These are phyloP conservation scores for Oreotrochilus melanogaster DNA, from an alignment of 2,113 vertebrate species.

Conservation along the genomic window DNA sequence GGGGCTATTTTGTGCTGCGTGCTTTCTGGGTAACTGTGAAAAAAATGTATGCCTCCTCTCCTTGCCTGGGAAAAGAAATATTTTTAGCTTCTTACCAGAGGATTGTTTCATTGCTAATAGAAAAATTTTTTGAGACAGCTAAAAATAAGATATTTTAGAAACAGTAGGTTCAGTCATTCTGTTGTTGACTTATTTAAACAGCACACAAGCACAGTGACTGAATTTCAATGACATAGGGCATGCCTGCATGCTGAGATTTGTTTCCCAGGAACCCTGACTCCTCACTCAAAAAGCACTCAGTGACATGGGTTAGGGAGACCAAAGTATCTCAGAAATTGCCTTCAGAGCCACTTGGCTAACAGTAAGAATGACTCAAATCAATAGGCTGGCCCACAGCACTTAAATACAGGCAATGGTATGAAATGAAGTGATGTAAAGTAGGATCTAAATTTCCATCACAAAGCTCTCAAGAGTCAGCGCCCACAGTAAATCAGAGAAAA, in stretches of 20 bases:
- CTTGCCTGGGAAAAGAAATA: not conserved
- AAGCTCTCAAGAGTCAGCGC: not conserved
- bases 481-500: rapidly evolving
- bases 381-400: not conserved
- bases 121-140: not conserved
- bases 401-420: not conserved
- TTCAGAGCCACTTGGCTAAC: not conserved
- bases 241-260: not conserved
- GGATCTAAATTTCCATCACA: not conserved
- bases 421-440: not conserved
- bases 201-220: not conserved
- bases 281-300: not conserved
- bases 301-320: not conserved
- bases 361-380: not conserved
- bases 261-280: not conserved
- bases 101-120: not conserved
- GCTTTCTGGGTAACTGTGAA: not conserved
- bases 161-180: not conserved
- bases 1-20: not conserved
- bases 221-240: not conserved
- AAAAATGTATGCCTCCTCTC: not conserved
- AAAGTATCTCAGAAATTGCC: not conserved
- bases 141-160: not conserved
- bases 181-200: not conserved
- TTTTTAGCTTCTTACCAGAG: not conserved